Conservation (phyloP, 2,113 vertebrate genomes). For the Taxidea taxus region DNA sequence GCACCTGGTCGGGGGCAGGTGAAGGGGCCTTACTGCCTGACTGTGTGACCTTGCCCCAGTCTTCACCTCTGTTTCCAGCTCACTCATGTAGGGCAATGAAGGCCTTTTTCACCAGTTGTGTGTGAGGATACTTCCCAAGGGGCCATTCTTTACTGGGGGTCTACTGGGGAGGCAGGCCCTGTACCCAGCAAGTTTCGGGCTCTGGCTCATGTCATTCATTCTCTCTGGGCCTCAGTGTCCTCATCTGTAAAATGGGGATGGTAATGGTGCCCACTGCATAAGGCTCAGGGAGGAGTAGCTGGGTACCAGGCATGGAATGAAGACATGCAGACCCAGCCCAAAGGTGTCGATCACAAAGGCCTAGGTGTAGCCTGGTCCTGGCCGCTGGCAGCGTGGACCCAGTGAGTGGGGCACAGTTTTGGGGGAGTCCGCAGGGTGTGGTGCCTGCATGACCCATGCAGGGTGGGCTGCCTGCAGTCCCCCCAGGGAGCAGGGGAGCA, state of each 20-base stretch:
- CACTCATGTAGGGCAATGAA: accelerated
- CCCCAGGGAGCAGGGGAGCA: background rate
- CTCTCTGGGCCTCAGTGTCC: background rate
- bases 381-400: background rate
- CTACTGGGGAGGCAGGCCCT: background rate
- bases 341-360: too few species aligned
- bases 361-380: background rate
- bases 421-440: accelerated
- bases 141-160: background rate
- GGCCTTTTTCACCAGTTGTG: background rate
- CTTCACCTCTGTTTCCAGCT: background rate
- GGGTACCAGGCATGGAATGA: background rate
- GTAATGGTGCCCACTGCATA: accelerated
- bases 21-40: background rate
- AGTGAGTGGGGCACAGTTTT: accelerated
- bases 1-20: background rate
- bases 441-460: accelerated
- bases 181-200: background rate
- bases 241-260: background rate
- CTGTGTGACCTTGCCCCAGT: background rate
- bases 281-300: background rate
- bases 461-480: background rate
- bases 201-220: background rate
- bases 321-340: background rate
- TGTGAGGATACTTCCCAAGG: background rate